A percentile compares a stretch with the other conserved stretches of the same genome.
phyloP scores from a whole-genome alignment of 2,888 invertebrate genomes.

The Muschampia plurimacula region DNA sequence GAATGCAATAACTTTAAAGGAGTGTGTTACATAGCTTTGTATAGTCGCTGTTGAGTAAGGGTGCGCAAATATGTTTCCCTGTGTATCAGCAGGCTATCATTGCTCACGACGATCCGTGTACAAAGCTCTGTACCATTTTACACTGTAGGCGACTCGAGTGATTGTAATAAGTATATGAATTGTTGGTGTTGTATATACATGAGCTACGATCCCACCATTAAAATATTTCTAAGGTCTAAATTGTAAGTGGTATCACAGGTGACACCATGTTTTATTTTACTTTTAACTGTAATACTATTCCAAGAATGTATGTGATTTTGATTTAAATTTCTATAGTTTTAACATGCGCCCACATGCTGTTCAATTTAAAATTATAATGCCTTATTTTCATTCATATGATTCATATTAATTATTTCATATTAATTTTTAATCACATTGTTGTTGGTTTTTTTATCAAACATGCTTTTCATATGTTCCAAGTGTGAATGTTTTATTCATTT shows the following conservation, averaged over 20 bases:
- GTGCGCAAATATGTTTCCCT: conserved; percentile 26
- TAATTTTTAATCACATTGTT: conserved; percentile 43
- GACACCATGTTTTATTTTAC: conserved; percentile 70
- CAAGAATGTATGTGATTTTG: conserved; percentile 80
- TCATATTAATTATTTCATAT: conserved; percentile 54
- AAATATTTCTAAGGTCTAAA: conserved; percentile 83
- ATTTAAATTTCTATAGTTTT: conserved; percentile 75
- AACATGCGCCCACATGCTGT: conserved; percentile 62
- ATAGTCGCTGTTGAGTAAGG: conserved; percentile 38
- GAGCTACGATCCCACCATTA: conserved; percentile 85
- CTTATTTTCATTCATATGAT: conserved; percentile 13
- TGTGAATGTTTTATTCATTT: conserved; percentile 54
- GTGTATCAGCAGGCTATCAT: conserved; percentile 13
- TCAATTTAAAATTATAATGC: conserved; percentile 63
- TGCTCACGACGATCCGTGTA: conserved; percentile 45
- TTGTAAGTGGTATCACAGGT: conserved; percentile 76
- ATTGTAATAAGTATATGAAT: conserved; percentile 79
- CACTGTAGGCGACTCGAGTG: conserved; percentile 80
- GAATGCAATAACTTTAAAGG: conserved; percentile 77
- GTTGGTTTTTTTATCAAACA: conserved; percentile 48
- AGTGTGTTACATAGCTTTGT: conserved; percentile 59
- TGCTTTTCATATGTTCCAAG: conserved; percentile 46
- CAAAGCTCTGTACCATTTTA: conserved; percentile 58
- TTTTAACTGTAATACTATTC: conserved; percentile 74
- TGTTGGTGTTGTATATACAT: conserved; percentile 84